phyloP scores from a whole-genome alignment of 2,888 invertebrate genomes.

The Eilema sororculum region DNA sequence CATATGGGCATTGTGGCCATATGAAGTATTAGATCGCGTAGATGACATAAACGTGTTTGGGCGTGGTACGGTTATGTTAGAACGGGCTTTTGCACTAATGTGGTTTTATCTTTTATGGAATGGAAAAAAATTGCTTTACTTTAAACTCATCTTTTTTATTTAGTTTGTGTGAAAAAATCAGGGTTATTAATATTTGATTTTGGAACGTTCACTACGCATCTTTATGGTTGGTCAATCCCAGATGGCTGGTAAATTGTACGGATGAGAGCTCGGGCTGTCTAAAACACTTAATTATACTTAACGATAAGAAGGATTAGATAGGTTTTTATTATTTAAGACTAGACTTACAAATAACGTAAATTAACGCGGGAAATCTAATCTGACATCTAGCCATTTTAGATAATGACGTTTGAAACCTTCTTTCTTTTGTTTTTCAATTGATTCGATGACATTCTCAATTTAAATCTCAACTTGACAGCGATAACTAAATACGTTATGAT shows the following conservation, averaged over 20 bases:
- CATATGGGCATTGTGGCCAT: slow-evolving; percentile 9
- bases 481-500: neutral
- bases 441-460: neutral
- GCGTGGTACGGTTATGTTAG: neutral
- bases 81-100: neutral
- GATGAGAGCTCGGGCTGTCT: neutral
- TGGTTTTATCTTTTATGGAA: neutral
- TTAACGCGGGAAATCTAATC: neutral
- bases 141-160: too few relatives aligned
- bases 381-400: neutral
- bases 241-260: too few relatives aligned
- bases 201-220: neutral
- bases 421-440: neutral
- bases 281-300: neutral
- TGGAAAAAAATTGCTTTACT: neutral
- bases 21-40: slow-evolving; percentile 12
- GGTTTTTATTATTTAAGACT: neutral
- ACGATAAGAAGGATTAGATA: neutral
- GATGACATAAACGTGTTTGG: slow-evolving; percentile 3
- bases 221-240: neutral
- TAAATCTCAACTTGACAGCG: neutral
- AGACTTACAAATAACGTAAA: neutral
- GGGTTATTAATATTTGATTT: neutral
- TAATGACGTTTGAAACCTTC: neutral
- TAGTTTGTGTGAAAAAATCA: neutral